phyloP scores from a whole-genome alignment of 2,113 vertebrate species.

The Chloebia gouldiae region DNA sequence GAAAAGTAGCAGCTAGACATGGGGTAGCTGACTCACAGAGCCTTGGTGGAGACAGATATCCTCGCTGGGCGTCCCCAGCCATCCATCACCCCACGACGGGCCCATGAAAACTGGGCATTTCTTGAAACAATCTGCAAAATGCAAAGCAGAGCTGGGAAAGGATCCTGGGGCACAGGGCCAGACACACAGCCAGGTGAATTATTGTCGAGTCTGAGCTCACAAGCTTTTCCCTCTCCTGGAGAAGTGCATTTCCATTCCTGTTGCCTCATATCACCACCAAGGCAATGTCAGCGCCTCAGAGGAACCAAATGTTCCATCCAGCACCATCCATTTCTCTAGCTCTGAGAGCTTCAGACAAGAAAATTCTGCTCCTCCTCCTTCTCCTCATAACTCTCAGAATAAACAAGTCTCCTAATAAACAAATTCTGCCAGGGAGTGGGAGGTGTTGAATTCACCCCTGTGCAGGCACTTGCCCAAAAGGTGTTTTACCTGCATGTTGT shows the following conservation, averaged over 20 bases:
- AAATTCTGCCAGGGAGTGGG: neutral
- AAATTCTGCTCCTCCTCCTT: neutral
- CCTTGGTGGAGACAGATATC: conserved; percentile 42
- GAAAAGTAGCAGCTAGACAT: neutral
- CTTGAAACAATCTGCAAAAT: conserved; percentile 18
- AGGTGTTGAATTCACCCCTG: neutral
- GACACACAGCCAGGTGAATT: neutral
- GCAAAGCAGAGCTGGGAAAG: conserved; percentile 19
- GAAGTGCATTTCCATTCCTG: neutral
- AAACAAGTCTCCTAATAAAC: neutral
- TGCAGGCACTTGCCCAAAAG: neutral
- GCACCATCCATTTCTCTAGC: neutral
- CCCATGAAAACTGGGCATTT: neutral
- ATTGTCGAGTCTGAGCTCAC: neutral
- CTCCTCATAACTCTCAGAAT: neutral
- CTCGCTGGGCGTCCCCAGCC: neutral
- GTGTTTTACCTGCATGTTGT: neutral
- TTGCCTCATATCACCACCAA: neutral
- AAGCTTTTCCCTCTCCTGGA: neutral
- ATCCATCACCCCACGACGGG: neutral
- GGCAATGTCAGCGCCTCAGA: neutral
- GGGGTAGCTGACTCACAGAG: conserved; percentile 15
- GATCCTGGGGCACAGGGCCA: neutral
- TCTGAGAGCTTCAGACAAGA: neutral
- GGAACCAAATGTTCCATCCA: neutral